Base-by-base conservation (phyloP, 2,888 invertebrate genomes). In the Drosophila macrospina region DNA sequence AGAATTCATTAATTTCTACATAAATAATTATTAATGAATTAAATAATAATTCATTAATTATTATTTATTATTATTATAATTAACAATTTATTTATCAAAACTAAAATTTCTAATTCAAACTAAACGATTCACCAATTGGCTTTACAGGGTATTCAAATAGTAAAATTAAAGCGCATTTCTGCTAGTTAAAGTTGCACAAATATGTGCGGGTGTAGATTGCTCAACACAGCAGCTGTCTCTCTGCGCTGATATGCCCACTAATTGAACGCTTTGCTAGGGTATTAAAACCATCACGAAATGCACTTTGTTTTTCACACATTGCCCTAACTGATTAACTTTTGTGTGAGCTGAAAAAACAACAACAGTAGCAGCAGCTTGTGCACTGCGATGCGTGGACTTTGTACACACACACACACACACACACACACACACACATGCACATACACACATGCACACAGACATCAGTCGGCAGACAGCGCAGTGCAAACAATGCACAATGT, bases 281-380 rank as follows among this genome's bases (percentile, higher is more conserved):
- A 42, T 36, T 52, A 26, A 51, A 41, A 39, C 44, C 61, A 69
- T 51, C 61, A 64, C 26, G 74, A 80, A 89, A 89, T 88, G 81
- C 89, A 89, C 86, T 88, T 89, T 86, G 88, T 88, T 90, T 89
- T 90, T 90, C 90, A 90, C 90, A 90, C 90, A 90, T 89, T 78
- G 79, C 78, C 77, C 74, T 69, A 80, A 83, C 86, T 89, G 86
- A 87, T 90, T 86, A 89, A 89, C 86, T 89, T 86, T 88, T 86
- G 86, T 83, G 78, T 84, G 71, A 86, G 78, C 84, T 80, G 69
- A 37, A 85, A 84, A 70, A 80, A 76, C 69, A 84, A 50, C 51
- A 60, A 42, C 37, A 52, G 42, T 45, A 51, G 20, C 57, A 62
- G 41, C 48, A 63, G 36, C 45, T 30, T 54, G 41, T 54, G 48